A percentile compares a stretch with the other conserved stretches of the same genome.
These are phyloP conservation scores for Ophioderma brevispina DNA, from an alignment of 35 echinoderm and acorn worm species.

Conservation along the genomic window DNA sequence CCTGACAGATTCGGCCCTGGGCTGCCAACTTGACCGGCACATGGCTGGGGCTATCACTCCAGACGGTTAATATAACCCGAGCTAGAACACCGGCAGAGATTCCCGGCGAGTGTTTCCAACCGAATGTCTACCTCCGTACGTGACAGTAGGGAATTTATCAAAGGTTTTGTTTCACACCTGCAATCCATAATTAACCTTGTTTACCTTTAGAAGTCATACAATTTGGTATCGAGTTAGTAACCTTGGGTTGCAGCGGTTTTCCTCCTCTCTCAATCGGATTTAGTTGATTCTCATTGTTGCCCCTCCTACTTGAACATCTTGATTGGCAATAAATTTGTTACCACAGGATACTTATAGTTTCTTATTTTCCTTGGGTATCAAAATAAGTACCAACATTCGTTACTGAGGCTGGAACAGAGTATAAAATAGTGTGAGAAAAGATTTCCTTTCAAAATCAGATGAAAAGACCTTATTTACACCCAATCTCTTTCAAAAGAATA, in stretches of 20 bases:
- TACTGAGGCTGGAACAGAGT: too few relatives aligned
- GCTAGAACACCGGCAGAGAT: background rate
- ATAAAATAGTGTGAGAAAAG: too few relatives aligned
- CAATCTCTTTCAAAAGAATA: too few relatives aligned
- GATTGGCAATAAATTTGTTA: too few relatives aligned
- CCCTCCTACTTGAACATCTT: too few relatives aligned
- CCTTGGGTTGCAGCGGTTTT: background rate
- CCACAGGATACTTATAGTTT: too few relatives aligned
- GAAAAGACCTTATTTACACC: too few relatives aligned
- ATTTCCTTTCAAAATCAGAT: too few relatives aligned
- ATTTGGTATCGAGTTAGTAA: background rate
- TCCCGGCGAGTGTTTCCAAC: background rate
- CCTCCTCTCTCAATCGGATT: background rate
- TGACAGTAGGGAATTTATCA: background rate
- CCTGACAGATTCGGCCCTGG: background rate
- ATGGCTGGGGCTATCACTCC: background rate
- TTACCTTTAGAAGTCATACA: background rate
- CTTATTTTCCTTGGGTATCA: too few relatives aligned
- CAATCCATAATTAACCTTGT: slow-evolving; percentile 6
- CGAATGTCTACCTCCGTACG: background rate
- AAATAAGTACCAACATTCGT: too few relatives aligned
- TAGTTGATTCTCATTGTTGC: background rate
- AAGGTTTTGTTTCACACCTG: too few relatives aligned
- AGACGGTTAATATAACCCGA: background rate
- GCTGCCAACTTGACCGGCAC: background rate